phyloP scores from a whole-genome alignment of 2,797 vertebrate species.

The Acanthis flammea region DNA sequence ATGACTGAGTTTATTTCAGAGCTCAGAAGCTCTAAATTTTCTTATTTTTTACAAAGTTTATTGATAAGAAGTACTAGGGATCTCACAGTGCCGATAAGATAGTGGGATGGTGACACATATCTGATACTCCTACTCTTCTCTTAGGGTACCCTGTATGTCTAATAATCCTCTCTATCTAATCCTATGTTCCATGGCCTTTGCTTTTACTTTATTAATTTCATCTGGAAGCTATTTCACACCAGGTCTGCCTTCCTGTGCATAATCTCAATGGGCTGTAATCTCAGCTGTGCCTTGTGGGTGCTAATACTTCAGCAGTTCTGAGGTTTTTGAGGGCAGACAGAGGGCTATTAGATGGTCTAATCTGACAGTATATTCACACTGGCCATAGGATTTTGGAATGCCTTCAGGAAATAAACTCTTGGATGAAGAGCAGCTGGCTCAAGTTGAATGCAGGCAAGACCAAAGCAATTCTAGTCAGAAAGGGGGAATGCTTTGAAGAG shows the following conservation, averaged over 20 bases:
- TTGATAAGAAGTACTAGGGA: neutral
- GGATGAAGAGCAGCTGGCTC: constrained; percentile 59
- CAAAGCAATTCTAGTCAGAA: constrained; percentile 56
- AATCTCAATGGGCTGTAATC: neutral
- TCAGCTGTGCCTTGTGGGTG: neutral
- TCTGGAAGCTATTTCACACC: neutral
- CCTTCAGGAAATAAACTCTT: constrained; percentile 45
- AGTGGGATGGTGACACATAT: fast-evolving
- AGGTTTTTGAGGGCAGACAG: constrained; percentile 18
- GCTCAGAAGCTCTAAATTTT: neutral
- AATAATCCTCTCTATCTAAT: neutral
- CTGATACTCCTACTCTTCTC: neutral
- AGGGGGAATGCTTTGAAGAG: constrained; percentile 59
- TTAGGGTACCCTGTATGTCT: neutral
- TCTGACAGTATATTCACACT: constrained; percentile 14
- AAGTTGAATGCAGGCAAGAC: constrained; percentile 48
- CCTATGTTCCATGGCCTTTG: neutral
- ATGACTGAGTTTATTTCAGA: neutral
- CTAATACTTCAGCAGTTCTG: neutral
- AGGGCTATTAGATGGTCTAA: constrained; percentile 14
- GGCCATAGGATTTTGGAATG: constrained; percentile 45
- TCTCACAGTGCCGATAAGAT: neutral
- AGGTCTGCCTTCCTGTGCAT: neutral
- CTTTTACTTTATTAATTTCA: neutral
- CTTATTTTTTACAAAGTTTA: neutral